These are phyloP conservation scores for Dasysyrphus tricinctus DNA, from an alignment of 2,888 invertebrate species.

Conservation along the genomic window DNA sequence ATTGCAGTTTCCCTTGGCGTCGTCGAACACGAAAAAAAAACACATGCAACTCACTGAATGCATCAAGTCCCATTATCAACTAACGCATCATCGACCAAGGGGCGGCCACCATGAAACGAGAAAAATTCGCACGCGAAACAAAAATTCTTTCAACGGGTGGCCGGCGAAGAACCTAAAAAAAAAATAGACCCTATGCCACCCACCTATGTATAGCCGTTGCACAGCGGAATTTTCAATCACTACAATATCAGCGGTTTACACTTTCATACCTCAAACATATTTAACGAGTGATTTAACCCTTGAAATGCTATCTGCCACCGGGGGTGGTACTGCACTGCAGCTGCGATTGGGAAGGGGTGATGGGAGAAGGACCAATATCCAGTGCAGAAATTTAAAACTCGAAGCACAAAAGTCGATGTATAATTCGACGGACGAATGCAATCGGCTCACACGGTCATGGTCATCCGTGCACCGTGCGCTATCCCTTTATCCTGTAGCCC, in stretches of 20 bases:
- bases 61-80: conserved; percentile 68
- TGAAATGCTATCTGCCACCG: conserved; percentile 62
- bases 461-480: conserved; percentile 50
- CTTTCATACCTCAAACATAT: conserved; percentile 75
- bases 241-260: conserved; percentile 75
- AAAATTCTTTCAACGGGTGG: conserved; percentile 36
- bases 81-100: conserved; percentile 66
- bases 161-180: conserved; percentile 28
- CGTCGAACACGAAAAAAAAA: conserved; percentile 37
- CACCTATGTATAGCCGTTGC: conserved; percentile 32
- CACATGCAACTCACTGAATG: conserved; percentile 34
- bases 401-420: conserved; percentile 68
- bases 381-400: conserved; percentile 67
- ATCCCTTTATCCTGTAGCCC: conserved; percentile 36
- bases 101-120: conserved; percentile 42
- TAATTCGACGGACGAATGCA: conserved; percentile 72
- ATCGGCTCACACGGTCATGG: conserved; percentile 75
- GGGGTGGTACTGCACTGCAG: conserved; percentile 19
- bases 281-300: conserved; percentile 75
- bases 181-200: conserved; percentile 25
- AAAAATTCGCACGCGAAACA: conserved; percentile 56
- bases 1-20: conserved; percentile 62
- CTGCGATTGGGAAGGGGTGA: background rate
- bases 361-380: conserved; percentile 10
- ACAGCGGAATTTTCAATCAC: conserved; percentile 69